These are phyloP conservation scores for Urocolius indicus DNA, from an alignment of 2,113 vertebrate species.

Conservation along the genomic window DNA sequence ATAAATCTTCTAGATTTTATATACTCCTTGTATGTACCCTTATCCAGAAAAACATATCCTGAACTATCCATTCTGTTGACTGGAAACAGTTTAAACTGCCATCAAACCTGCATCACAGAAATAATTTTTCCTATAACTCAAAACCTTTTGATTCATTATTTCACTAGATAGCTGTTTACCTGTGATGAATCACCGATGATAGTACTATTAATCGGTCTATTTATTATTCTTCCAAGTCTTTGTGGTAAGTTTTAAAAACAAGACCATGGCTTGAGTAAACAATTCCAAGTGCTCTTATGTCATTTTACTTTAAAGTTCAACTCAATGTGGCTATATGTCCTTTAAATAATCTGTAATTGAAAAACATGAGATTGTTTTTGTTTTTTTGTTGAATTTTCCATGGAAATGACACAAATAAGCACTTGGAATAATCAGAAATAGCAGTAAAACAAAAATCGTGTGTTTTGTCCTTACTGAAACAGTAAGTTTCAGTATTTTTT, in stretches of 20 bases:
- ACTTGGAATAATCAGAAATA: neutral
- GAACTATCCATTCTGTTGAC: neutral
- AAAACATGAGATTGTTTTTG: neutral
- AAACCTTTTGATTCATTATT: neutral
- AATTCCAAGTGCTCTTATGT: neutral
- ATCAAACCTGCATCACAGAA: neutral
- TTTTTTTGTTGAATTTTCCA: neutral
- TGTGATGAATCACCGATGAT: neutral
- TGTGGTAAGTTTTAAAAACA: neutral
- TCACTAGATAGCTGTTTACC: neutral
- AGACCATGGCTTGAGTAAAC: neutral
- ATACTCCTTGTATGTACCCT: neutral
- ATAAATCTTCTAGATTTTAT: neutral
- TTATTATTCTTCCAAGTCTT: neutral
- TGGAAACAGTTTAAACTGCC: neutral
- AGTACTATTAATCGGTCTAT: neutral
- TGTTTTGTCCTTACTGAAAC: neutral
- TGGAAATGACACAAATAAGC: neutral
- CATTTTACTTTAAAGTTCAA: neutral
- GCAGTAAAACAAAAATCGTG: neutral
- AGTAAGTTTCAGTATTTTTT: neutral
- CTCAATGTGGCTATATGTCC: neutral
- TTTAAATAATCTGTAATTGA: neutral
- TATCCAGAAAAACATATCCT: neutral
- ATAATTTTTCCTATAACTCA: neutral